These are phyloP conservation scores for Drymodes brunneopygia DNA, from an alignment of 2,113 vertebrate genomes.

Conservation along the genomic window DNA sequence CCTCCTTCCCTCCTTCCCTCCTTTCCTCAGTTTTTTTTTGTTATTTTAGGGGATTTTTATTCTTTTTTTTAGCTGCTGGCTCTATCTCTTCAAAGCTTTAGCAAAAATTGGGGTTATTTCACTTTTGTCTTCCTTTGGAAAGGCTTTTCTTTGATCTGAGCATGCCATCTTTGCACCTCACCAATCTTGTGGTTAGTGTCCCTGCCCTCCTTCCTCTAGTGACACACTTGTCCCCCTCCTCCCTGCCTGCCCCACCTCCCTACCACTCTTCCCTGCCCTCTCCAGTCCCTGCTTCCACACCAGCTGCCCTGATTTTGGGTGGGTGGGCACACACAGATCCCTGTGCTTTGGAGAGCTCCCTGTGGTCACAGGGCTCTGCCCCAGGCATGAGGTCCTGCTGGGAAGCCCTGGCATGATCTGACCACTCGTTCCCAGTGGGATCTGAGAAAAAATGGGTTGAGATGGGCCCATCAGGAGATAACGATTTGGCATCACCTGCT, in stretches of 20 bases:
- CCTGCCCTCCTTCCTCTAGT: slow-evolving; percentile 72
- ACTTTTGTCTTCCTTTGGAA: slow-evolving; percentile 76
- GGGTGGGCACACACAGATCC: not conserved
- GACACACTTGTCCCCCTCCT: slow-evolving; percentile 57
- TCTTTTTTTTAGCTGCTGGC: slow-evolving; percentile 79
- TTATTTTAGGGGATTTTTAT: not conserved
- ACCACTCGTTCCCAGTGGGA: not conserved
- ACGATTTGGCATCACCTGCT: not conserved
- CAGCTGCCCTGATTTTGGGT: not conserved
- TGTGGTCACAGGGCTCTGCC: not conserved
- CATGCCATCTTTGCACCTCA: slow-evolving; percentile 96
- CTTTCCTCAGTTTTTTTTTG: not conserved
- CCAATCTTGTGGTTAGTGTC: slow-evolving; percentile 89
- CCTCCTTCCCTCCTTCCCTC: accelerated
- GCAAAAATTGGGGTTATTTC: slow-evolving; percentile 74
- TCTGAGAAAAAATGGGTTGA: not conserved
- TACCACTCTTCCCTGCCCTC: not conserved
- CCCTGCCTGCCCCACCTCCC: not conserved
- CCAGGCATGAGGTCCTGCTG: accelerated
- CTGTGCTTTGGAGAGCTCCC: not conserved
- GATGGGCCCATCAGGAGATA: not conserved
- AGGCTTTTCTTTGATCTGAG: slow-evolving; percentile 82
- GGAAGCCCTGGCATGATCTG: not conserved
- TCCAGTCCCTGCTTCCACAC: slow-evolving; percentile 29
- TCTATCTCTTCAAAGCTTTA: slow-evolving; percentile 84